Base-by-base conservation (phyloP, 2,888 invertebrate species). In the Amphipoea lucens region DNA sequence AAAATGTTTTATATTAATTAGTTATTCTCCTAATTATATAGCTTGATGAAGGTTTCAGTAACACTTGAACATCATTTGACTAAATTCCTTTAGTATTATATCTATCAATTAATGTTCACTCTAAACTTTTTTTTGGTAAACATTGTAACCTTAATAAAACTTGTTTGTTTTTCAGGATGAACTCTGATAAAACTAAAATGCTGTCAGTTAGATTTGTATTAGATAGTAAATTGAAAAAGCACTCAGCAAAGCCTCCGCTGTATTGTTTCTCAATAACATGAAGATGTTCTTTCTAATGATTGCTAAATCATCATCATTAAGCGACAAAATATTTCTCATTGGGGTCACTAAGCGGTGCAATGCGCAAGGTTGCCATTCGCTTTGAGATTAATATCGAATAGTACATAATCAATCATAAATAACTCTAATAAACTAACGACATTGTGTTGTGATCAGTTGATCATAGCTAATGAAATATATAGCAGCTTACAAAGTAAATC, bases 371-470 rank as follows among this genome's bases (percentile, higher is more conserved):
- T 48, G 40, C 48, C 74, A 51, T 29, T 76, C 83, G 29, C 73
- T 79, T 76, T 60, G 36, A 73, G 60, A 73, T 78, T 65, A 82
- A 88, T 78, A 66, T 74, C 3, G 36, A 65, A 71, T 67, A 60
- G 20, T 29, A 51, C 6, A 63, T 45, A 23, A 62, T 63, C 60
- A 76, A 62, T 63, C 73, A 70, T 88, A 76, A 72, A 80, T 79
- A 54, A 74, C 57, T 73, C 0, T 60, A 60, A 54, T 72, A 69
- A 70, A 54, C 40, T 11, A 4, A 17, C n/a, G 14, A 62, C 72
- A 74, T 86, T 77, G 72, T 63, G 9, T 14, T 60, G 29, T 40
- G 54, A 78, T 54, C 62, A 36, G 9, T 36, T 62, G 51, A 36
- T 9, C 36, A 60, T 4, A 69, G 5, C 42, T 29, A 40, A 62